phyloP scores from a whole-genome alignment of 1,140 invertebrate species.

The Drosophila pandora region DNA sequence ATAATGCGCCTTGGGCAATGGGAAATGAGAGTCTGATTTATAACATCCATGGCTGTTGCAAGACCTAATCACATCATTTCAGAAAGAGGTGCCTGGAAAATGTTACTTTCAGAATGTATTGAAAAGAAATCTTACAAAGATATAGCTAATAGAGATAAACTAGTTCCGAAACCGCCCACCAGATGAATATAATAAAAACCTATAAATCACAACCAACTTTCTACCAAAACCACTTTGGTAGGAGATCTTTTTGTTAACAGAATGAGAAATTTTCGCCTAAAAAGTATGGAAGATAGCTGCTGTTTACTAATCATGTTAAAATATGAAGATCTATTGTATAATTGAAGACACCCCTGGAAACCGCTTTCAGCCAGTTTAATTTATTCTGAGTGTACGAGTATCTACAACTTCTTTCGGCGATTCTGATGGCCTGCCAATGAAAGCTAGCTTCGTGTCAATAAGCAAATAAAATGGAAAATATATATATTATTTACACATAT shows the following conservation, averaged over 20 bases:
- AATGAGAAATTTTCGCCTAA: neutral
- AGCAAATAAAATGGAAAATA: constrained; percentile 30
- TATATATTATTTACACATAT: constrained; percentile 15
- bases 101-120: constrained; percentile 10
- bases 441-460: constrained; percentile 54
- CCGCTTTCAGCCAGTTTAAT: constrained; percentile 1
- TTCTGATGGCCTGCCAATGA: constrained; percentile 39
- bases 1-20: constrained; percentile 24
- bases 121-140: neutral
- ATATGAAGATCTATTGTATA: neutral
- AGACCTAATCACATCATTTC: neutral
- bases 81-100: neutral
- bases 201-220: constrained; percentile 3
- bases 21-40: constrained; percentile 19
- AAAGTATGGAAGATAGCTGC: neutral
- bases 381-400: neutral
- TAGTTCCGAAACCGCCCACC: neutral
- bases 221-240: neutral
- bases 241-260: neutral
- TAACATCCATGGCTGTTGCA: neutral
- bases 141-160: neutral
- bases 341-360: too few species aligned
- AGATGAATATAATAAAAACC: neutral
- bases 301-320: neutral
- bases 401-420: constrained; percentile 15